These are phyloP conservation scores for Bombus confusus DNA, from an alignment of 1,140 invertebrate genomes.

Conservation along the genomic window DNA sequence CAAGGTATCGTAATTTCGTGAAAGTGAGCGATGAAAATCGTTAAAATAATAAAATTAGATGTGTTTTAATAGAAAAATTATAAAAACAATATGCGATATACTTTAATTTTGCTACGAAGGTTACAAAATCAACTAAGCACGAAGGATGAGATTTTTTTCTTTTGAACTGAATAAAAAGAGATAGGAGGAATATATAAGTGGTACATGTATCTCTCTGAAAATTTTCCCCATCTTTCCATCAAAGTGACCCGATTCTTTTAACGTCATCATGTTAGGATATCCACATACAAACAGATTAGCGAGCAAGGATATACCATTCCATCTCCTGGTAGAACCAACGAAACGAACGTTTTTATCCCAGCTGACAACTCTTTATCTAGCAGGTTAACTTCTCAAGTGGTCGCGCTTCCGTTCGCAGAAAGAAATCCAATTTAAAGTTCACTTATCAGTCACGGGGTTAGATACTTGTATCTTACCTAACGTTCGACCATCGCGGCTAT, in stretches of 20 bases:
- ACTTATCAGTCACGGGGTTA: constrained; percentile 40
- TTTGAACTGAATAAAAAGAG: too few relatives aligned
- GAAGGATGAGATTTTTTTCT: too few relatives aligned
- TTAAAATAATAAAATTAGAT: not conserved
- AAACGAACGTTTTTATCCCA: constrained; percentile 1
- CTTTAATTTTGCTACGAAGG: too few relatives aligned
- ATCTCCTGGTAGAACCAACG: not conserved
- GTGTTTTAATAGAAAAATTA: not conserved
- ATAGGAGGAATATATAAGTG: too few relatives aligned
- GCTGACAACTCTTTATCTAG: constrained; percentile 7
- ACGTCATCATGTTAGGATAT: not conserved
- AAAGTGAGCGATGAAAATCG: not conserved
- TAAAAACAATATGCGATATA: not conserved
- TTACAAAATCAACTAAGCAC: too few relatives aligned
- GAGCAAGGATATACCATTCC: not conserved
- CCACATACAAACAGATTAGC: not conserved
- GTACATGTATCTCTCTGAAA: too few relatives aligned
- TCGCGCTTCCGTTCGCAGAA: not conserved
- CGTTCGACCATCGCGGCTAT: not conserved
- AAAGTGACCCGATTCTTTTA: too few relatives aligned
- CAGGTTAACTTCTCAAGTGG: not conserved
- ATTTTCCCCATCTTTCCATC: too few relatives aligned
- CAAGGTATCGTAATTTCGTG: not conserved
- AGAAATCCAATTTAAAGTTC: constrained; percentile 53
- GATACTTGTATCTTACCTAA: constrained; percentile 22